Percentiles rank a stretch among this genome's conserved stretches.
Evolutionary conservation across 2,113 vertebrate species (phyloP).

Genomic region (Myiagra hebetior): DNA sequence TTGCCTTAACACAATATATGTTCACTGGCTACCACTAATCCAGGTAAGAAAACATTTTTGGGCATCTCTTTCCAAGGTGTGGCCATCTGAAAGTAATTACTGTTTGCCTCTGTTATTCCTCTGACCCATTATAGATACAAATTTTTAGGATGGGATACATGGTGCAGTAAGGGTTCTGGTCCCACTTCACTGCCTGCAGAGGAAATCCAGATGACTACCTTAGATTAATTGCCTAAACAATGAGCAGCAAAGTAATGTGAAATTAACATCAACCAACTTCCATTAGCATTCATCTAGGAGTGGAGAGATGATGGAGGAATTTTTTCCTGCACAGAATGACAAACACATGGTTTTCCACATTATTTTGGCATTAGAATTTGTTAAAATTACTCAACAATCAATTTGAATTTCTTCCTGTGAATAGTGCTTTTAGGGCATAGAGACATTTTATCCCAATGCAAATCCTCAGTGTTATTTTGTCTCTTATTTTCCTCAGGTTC

Average conservation of each 20-base stretch:
- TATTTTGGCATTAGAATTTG: background rate
- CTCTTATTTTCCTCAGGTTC: background rate
- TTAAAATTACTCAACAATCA: background rate
- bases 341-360: background rate
- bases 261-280: background rate
- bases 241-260: background rate
- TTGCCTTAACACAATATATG: too few species aligned
- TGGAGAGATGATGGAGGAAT: background rate
- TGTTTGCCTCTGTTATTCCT: background rate
- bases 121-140: background rate
- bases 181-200: background rate
- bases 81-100: background rate
- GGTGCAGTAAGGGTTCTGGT: background rate
- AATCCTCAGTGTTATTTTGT: background rate
- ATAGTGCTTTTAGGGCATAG: background rate
- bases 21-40: too few species aligned
- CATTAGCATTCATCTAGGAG: background rate
- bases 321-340: background rate
- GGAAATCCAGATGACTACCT: background rate
- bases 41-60: background rate
- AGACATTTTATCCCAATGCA: background rate
- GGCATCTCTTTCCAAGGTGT: background rate
- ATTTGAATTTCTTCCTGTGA: background rate
- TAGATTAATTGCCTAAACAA: background rate
- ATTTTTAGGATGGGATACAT: background rate